Percentiles rank a stretch among this genome's conserved stretches.
These are phyloP conservation scores for Eupsilia transversa DNA, from an alignment of 2,888 invertebrate genomes.

Conservation along the genomic window DNA sequence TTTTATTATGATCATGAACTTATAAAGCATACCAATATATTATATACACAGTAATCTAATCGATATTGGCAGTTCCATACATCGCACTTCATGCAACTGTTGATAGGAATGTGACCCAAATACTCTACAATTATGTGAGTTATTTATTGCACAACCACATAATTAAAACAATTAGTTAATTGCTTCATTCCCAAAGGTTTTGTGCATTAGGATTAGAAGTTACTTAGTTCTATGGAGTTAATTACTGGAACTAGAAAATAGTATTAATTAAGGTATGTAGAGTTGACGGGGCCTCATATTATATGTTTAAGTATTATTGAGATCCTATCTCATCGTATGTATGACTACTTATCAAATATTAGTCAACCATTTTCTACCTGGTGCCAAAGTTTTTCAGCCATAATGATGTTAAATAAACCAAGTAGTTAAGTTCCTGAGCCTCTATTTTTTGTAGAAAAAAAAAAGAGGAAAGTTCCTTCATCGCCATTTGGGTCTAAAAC, in stretches of 20 bases:
- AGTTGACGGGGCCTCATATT: not conserved
- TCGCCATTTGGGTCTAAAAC: no score
- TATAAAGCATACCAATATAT: not conserved
- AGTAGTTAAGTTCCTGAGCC: no score
- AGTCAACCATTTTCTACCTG: not conserved
- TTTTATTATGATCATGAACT: not conserved
- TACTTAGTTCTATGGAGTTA: not conserved
- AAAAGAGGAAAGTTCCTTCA: not conserved
- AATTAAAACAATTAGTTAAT: slow-evolving; percentile 53
- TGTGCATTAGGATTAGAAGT: not conserved
- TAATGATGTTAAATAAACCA: no score
- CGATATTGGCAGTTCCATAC: slow-evolving; percentile 13
- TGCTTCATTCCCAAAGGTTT: slow-evolving; percentile 36
- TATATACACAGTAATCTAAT: not conserved
- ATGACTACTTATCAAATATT: no score
- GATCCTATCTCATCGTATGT: not conserved
- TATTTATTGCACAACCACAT: slow-evolving; percentile 39
- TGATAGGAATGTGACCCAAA: slow-evolving; percentile 46
- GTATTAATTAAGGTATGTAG: not conserved
- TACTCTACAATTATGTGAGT: slow-evolving; percentile 41
- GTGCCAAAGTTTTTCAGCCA: not conserved
- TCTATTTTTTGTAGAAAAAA: not conserved
- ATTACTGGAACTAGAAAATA: not conserved
- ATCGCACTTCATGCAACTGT: slow-evolving; percentile 22
- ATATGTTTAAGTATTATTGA: not conserved